A percentile compares a stretch with the other conserved stretches of the same genome.
Conservation (phyloP, 2,113 vertebrate species). For the Microtus montanus region DNA sequence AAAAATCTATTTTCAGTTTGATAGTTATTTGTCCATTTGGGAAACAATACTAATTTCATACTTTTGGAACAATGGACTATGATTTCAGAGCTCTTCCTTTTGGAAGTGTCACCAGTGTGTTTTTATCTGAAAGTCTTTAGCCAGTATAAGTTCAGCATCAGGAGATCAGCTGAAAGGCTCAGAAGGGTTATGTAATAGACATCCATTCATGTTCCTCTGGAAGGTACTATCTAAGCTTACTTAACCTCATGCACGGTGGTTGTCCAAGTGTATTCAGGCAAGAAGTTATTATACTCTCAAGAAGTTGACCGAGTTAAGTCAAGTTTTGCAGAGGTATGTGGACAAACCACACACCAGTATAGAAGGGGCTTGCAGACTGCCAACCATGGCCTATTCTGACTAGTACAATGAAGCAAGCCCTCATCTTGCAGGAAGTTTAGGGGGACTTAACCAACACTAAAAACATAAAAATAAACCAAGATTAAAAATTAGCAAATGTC, state of each 20-base stretch:
- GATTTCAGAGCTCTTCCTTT: slow-evolving; percentile 13
- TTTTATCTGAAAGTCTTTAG: slow-evolving; percentile 16
- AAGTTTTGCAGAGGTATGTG: neutral
- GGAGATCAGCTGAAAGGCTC: neutral
- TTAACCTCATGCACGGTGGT: neutral
- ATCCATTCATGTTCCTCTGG: neutral
- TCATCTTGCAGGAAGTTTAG: neutral
- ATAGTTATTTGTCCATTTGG: neutral
- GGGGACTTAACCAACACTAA: neutral
- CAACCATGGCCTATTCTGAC: neutral
- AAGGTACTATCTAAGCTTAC: neutral
- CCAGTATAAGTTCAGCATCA: neutral
- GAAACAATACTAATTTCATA: neutral
- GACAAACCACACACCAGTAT: neutral
- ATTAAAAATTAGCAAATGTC: neutral
- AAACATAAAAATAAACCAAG: neutral
- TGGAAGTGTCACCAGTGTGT: neutral
- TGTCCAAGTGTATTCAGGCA: neutral
- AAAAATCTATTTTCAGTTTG: neutral
- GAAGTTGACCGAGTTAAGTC: neutral
- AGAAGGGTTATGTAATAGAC: neutral
- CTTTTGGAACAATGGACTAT: slow-evolving; percentile 2
- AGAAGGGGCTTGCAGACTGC: neutral
- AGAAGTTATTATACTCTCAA: neutral
- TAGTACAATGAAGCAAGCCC: neutral